Conservation (phyloP, 2,113 vertebrate species). For the Haplotaxodon microlepis region DNA sequence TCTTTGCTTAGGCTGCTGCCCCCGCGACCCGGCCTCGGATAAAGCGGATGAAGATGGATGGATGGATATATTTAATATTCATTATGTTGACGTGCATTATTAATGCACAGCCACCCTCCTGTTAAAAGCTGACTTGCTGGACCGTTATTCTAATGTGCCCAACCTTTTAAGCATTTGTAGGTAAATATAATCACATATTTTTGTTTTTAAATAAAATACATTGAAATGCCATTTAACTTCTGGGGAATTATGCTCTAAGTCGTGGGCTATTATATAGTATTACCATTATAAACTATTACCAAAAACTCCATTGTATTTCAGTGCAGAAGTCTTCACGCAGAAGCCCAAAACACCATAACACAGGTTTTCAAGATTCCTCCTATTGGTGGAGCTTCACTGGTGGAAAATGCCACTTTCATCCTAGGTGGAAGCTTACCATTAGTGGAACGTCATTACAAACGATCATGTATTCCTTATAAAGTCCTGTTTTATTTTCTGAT, state of each 20-base stretch:
- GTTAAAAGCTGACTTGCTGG: not conserved
- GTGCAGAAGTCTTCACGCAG: not conserved
- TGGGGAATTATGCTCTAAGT: not conserved
- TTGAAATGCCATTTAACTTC: not conserved
- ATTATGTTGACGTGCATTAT: not conserved
- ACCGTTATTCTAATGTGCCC: not conserved
- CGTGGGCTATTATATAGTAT: not conserved
- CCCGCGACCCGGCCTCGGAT: too few relatives aligned
- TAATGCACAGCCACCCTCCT: not conserved
- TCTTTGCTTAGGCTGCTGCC: too few relatives aligned
- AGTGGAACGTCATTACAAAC: not conserved
- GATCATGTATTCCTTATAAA: not conserved
- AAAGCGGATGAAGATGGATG: too few relatives aligned
- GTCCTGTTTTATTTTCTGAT: not conserved
- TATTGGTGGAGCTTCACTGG: not conserved
- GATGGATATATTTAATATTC: not conserved
- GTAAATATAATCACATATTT: not conserved
- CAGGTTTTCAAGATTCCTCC: not conserved
- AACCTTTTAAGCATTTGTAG: not conserved
- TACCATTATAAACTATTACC: not conserved
- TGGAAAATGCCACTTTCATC: not conserved
- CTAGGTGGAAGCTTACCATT: not conserved
- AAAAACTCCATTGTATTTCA: not conserved
- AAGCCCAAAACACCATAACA: not conserved
- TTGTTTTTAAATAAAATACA: not conserved